Conservation (phyloP, 92 coral and sea anemone species). For the Pocillopora meandrina region DNA sequence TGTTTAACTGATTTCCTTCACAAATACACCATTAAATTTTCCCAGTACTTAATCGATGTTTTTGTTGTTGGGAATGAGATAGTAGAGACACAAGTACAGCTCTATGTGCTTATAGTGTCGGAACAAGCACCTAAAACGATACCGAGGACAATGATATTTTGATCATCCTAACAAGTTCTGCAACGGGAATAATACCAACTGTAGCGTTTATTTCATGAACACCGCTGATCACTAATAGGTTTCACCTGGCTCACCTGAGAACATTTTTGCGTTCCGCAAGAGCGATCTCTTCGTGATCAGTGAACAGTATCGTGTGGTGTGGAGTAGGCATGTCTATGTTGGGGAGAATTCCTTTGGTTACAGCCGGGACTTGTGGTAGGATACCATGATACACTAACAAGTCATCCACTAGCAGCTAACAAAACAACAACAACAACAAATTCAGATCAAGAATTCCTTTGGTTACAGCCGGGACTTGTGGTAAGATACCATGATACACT, state of each 20-base stretch:
- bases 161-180: too few species aligned
- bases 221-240: too few species aligned
- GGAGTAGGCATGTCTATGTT: conserved; percentile 92
- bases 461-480: conserved; percentile 92
- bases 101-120: too few species aligned
- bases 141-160: too few species aligned
- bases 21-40: too few species aligned
- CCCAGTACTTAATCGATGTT: too few species aligned
- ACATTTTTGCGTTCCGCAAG: conserved; percentile 69
- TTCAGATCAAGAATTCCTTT: conserved; percentile 64
- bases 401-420: conserved; percentile 91
- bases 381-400: conserved; percentile 92
- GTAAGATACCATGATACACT: conserved; percentile 91
- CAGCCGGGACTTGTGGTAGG: conserved; percentile 93
- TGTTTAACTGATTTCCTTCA: too few species aligned
- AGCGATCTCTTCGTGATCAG: conserved; percentile 82
- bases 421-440: neutral
- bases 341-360: conserved; percentile 90
- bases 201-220: too few species aligned
- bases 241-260: conserved; percentile 56
- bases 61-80: too few species aligned
- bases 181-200: too few species aligned
- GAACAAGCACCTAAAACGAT: too few species aligned
- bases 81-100: too few species aligned
- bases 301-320: conserved; percentile 89